A percentile compares a stretch with the other conserved stretches of the same genome.
phyloP scores from a whole-genome alignment of 2,888 invertebrate genomes.

The Ligdia adustata region DNA sequence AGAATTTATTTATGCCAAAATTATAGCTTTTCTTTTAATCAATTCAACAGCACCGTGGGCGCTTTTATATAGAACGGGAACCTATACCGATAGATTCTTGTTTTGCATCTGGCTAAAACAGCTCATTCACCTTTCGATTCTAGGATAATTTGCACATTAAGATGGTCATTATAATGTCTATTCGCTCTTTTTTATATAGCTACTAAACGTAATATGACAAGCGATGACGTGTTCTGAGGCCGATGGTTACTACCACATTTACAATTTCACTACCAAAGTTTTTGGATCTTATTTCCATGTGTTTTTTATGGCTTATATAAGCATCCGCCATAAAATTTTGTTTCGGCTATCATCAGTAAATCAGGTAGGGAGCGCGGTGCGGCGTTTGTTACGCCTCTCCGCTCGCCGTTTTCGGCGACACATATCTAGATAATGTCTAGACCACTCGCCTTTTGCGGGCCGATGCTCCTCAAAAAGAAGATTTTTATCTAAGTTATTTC shows the following conservation, averaged over 20 bases:
- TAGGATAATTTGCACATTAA: slow-evolving; percentile 35
- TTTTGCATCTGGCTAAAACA: slow-evolving; percentile 47
- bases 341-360: slow-evolving; percentile 58
- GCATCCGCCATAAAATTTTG: slow-evolving; percentile 37
- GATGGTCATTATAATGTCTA: background rate
- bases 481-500: slow-evolving; percentile 69
- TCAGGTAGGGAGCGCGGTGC: slow-evolving; percentile 43
- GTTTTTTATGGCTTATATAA: background rate
- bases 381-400: slow-evolving; percentile 61
- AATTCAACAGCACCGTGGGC: slow-evolving; percentile 42
- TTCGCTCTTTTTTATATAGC: too few species aligned
- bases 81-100: slow-evolving; percentile 43
- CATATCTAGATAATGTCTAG: slow-evolving; percentile 67
- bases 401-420: slow-evolving; percentile 66
- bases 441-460: slow-evolving; percentile 63
- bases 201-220: too few species aligned
- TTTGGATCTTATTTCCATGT: background rate
- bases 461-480: slow-evolving; percentile 58
- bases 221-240: too few species aligned
- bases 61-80: slow-evolving; percentile 50
- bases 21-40: slow-evolving; percentile 19
- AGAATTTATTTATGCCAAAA: slow-evolving; percentile 19
- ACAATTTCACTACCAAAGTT: too few species aligned
- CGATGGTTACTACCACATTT: too few species aligned
- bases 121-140: slow-evolving; percentile 39